Percentiles rank a stretch among this genome's conserved stretches.
These are phyloP conservation scores for Lysandra coridon DNA, from an alignment of 2,888 invertebrate species.

Conservation along the genomic window DNA sequence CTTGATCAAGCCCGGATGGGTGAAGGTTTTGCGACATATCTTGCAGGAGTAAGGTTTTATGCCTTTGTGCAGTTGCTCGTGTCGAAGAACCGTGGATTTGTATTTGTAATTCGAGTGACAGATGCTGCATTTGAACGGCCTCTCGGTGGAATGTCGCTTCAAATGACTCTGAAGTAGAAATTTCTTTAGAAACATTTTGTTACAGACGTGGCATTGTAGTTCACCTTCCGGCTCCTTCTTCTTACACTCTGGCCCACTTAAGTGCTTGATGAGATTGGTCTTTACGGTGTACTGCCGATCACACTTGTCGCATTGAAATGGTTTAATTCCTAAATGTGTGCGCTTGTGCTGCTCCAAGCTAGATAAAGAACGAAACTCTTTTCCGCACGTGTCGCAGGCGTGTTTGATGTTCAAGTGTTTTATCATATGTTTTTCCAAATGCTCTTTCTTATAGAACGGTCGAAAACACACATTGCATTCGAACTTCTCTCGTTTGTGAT, in stretches of 20 bases:
- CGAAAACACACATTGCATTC: slow-evolving; percentile 59
- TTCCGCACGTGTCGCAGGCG: slow-evolving; percentile 50
- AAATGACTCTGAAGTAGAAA: slow-evolving; percentile 48
- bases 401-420: slow-evolving; percentile 43
- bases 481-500: slow-evolving; percentile 44
- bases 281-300: slow-evolving; percentile 44
- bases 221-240: slow-evolving; percentile 35
- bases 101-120: slow-evolving; percentile 54
- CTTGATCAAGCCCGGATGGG: slow-evolving; percentile 49
- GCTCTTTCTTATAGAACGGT: slow-evolving; percentile 45
- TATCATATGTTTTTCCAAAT: slow-evolving; percentile 40
- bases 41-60: slow-evolving; percentile 48
- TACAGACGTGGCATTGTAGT: slow-evolving; percentile 44
- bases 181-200: slow-evolving; percentile 46
- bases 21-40: slow-evolving; percentile 49
- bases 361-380: slow-evolving; percentile 49
- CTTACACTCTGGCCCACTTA: slow-evolving; percentile 41
- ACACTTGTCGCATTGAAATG: slow-evolving; percentile 47
- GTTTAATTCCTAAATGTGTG: slow-evolving; percentile 46
- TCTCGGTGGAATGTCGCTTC: slow-evolving; percentile 44
- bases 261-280: slow-evolving; percentile 46
- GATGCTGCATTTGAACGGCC: slow-evolving; percentile 45
- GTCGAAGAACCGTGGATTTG: slow-evolving; percentile 56
- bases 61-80: slow-evolving; percentile 54
- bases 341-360: slow-evolving; percentile 53